Evolutionary conservation across 2,113 vertebrate species (phyloP), one percentile per base, ranked within the genome.

Genomic region (Vimba vimba): DNA sequence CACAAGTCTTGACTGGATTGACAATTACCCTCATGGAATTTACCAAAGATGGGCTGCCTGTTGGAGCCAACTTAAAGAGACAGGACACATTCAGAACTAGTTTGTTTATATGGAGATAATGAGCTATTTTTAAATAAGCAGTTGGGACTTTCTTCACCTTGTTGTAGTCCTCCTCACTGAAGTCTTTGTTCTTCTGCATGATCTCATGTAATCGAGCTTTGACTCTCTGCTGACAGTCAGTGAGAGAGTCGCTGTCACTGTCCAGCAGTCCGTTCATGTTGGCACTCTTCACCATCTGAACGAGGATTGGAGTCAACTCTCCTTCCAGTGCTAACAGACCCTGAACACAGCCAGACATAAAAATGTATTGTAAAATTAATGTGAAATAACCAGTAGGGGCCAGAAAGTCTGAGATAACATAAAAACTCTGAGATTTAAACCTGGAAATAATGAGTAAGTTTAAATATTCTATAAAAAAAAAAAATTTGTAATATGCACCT

Each of bases 271-370:
- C 98, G 0, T 99, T 99, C 98, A 99, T 99, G 92, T 99, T 99
- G 92, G 97, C 98, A 69, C 98, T 99, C 94, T 99, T 99, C 85
- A 99, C 98, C 98, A 99, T 99, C 91, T 99, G 97, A 66, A 99
- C 98, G 89, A 99, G 92, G 91, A 99, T 99, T 1, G 98, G 98
- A 0, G 98, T 99, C 86, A 99, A 91, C 91, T 99, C 98, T 23
- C 97, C 98, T 90, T 99, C 98, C 68, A 99, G 90, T 80, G 98
- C 98, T 88, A 99, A 93, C 36, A 99, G 93, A 57, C 98, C 98
- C 98, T 99, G 92, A 82, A 85, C 79, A 82, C 60, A 89, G 21
- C 9, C 59, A 82, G 4, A 10, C 23, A 66, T 45, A 75, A n/a
- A 11, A 69, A 33, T n/a, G 47, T 21, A n/a, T 47, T 7, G 47